Percentiles rank a stretch among this genome's conserved stretches.
phyloP scores from a whole-genome alignment of 2,797 vertebrate species.

The Diplodus puntazzo region DNA sequence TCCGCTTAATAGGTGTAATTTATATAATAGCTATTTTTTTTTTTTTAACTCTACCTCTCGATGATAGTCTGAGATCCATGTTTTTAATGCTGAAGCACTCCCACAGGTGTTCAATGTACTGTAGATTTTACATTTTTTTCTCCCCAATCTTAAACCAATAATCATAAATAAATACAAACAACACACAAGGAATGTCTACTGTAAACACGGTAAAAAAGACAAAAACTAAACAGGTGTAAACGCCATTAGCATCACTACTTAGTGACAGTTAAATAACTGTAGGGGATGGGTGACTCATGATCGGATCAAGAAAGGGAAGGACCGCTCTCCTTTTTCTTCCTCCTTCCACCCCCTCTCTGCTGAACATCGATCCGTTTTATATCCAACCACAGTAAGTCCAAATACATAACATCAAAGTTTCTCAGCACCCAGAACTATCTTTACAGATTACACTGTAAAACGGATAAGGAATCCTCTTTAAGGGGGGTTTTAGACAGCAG shows the following conservation, averaged over 20 bases:
- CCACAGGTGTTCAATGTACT: constrained; percentile 90
- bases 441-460: constrained; percentile 83
- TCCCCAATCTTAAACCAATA: constrained; percentile 90
- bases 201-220: constrained; percentile 95
- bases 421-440: constrained; percentile 79
- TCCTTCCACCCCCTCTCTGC: constrained; percentile 53
- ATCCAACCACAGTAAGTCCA: constrained; percentile 79
- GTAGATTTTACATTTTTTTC: constrained; percentile 81
- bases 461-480: constrained; percentile 81
- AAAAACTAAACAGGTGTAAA: constrained; percentile 91
- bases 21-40: constrained; percentile 81
- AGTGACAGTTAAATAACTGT: constrained; percentile 90
- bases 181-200: constrained; percentile 99
- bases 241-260: constrained; percentile 91
- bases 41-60: constrained; percentile 92
- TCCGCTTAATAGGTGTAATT: constrained; percentile 93
- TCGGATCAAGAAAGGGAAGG: constrained; percentile 82
- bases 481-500: constrained; percentile 83
- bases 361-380: constrained; percentile 77
- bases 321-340: constrained; percentile 40
- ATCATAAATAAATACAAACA: constrained; percentile 99
- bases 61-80: constrained; percentile 92
- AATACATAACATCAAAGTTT: constrained; percentile 83
- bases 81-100: constrained; percentile 93
- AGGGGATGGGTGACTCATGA: constrained; percentile 87